Base-by-base conservation (phyloP, 1,140 invertebrate species). In the Sitophilus oryzae region DNA sequence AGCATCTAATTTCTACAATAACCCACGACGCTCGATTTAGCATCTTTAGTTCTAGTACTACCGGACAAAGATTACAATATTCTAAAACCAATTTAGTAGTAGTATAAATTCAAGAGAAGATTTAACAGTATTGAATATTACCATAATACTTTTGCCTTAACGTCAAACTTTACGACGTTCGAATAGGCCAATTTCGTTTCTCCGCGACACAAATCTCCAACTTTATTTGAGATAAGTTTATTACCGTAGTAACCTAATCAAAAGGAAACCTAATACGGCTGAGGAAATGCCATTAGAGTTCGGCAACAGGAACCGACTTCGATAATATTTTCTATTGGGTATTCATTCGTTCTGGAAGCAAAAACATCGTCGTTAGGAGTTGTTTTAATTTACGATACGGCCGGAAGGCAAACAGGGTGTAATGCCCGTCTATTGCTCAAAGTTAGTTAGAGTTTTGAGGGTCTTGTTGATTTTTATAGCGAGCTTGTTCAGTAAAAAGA, bases 171-270 rank as follows among this genome's bases (percentile, higher is more conserved):
- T 50, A 34, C 40, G 40, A 52, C 43, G 44, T 52, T 52, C 50
- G 50, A 52, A 35, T 25, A 52, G 43, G 40, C 43, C 44, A 53
- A 45, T 53, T 45, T 53, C 51, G 35, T 45, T 30, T 30, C 43
- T 34, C 34, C 20, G 19, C 43, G 43, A 14, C 42, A 46, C 43
- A 46, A 53, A 34, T 53, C 46, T 46, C 51, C 51, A 53, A 45
- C 43, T 53, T 53, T 38, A 45, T 44, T 53, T 20, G 38, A 41
- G 44, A 53, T 53, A 43, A 53, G 16, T 53, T 53, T 42, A 51
- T 42, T 41, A 52, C 37, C 41, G 40, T 52, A 52, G 50, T 44
- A 25, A 34, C 20, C 51, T 53, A 53, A 45, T 53, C 51, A 53
- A 46, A 45, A 53, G 25, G 23, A 14, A 37, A 46, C 30, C 23